Evolutionary conservation across 1,140 invertebrate genomes (phyloP).

Genomic region (Ctenoplectra terminalis): DNA sequence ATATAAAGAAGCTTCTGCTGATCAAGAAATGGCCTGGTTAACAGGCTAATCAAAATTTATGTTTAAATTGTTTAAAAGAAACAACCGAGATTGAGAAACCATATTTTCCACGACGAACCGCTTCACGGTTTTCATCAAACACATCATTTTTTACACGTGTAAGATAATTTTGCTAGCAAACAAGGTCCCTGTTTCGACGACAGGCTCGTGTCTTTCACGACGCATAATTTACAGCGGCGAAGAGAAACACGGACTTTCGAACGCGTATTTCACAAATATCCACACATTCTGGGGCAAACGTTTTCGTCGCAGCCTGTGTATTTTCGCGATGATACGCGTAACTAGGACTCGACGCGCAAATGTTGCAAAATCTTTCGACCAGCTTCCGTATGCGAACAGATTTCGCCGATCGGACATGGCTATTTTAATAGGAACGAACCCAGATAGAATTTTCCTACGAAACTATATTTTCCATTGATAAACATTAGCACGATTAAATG

Average conservation of each 20-base stretch:
- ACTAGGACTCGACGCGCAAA: neutral
- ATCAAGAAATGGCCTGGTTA: too few species aligned
- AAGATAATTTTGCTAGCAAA: neutral
- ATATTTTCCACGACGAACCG: neutral
- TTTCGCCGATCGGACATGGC: neutral
- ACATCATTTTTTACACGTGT: neutral
- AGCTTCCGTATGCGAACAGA: neutral
- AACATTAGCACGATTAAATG: neutral
- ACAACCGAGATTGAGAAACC: too few species aligned
- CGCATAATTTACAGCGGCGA: neutral
- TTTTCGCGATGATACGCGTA: slow-evolving; percentile 39
- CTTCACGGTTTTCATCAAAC: neutral
- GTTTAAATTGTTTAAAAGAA: too few species aligned
- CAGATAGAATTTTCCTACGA: too few species aligned
- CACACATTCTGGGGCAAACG: slow-evolving; percentile 67
- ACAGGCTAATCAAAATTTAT: too few species aligned
- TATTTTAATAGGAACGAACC: too few species aligned
- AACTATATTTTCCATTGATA: too few species aligned
- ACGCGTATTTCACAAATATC: slow-evolving; percentile 56
- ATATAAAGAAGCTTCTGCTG: too few species aligned
- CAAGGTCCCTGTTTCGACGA: neutral
- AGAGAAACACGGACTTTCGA: slow-evolving; percentile 8
- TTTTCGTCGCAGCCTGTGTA: slow-evolving; percentile 67
- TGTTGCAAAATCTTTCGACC: neutral
- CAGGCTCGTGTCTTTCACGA: neutral